Conservation (phyloP, 2,888 invertebrate genomes). For the Microplitis manilae region DNA sequence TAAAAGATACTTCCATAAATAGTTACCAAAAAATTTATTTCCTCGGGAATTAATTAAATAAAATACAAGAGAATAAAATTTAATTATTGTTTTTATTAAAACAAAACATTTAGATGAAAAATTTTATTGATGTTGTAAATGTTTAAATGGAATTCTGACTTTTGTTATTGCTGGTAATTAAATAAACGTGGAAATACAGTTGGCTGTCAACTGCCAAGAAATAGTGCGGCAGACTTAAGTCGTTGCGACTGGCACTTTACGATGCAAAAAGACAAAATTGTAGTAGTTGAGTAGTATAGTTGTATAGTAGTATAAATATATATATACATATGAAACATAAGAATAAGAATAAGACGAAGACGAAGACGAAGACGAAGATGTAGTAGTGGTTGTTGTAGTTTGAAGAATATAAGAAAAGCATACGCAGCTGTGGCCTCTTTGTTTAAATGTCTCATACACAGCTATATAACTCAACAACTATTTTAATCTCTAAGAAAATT, state of each 20-base stretch:
- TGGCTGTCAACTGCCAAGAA: constrained; percentile 35
- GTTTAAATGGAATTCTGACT: background rate
- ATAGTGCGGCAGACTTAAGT: constrained; percentile 44
- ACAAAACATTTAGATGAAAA: background rate
- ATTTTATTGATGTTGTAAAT: constrained; percentile 1
- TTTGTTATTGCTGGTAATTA: constrained; percentile 1
- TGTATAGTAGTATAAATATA: background rate
- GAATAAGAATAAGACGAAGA: background rate
- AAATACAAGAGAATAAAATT: too few relatives aligned
- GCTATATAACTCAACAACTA: constrained; percentile 32
- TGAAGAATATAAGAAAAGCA: constrained; percentile 35
- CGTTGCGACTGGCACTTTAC: constrained; percentile 18
- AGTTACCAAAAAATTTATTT: too few relatives aligned
- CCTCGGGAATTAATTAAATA: too few relatives aligned
- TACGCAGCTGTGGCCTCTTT: constrained; percentile 50
- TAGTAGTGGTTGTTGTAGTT: background rate
- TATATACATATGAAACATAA: background rate
- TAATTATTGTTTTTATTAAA: too few relatives aligned
- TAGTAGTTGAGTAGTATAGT: background rate
- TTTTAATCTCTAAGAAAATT: constrained; percentile 4
- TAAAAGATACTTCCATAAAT: too few relatives aligned
- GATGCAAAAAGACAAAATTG: background rate
- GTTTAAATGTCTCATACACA: constrained; percentile 48
- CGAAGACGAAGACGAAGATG: background rate
- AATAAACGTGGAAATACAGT: background rate